These are phyloP conservation scores for Spatulosminthurus flaviceps DNA, from an alignment of 2,888 invertebrate genomes.

Conservation along the genomic window DNA sequence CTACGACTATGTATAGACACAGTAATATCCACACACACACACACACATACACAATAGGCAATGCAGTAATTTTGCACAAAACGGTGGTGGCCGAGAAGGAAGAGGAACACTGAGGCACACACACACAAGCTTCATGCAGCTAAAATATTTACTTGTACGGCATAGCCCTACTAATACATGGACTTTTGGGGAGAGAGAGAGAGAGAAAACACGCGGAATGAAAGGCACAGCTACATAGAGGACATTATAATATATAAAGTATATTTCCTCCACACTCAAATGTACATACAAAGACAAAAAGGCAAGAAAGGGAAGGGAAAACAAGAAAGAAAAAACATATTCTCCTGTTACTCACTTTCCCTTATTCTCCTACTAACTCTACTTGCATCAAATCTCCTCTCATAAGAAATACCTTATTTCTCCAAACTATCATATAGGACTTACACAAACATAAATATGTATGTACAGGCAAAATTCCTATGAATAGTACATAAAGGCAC, in stretches of 20 bases:
- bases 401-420: too few relatives aligned
- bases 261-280: too few relatives aligned
- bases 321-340: not conserved
- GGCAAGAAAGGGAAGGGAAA: not conserved
- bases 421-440: too few relatives aligned
- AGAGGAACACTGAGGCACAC: too few relatives aligned
- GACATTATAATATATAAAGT: too few relatives aligned
- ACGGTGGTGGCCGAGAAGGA: slow-evolving; percentile 12
- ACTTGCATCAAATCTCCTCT: too few relatives aligned
- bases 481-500: too few relatives aligned
- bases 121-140: slow-evolving; percentile 31
- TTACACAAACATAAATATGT: too few relatives aligned
- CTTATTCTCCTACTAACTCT: too few relatives aligned
- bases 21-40: too few relatives aligned
- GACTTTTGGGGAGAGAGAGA: not conserved
- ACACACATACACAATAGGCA: not conserved
- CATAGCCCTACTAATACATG: not conserved
- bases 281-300: not conserved
- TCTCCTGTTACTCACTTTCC: not conserved
- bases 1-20: too few relatives aligned
- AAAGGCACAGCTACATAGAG: not conserved
- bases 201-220: not conserved
- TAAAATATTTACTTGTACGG: slow-evolving; percentile 44
- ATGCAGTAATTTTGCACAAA: slow-evolving; percentile 43
- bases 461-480: too few relatives aligned